phyloP scores from a whole-genome alignment of 1,140 invertebrate species.

The Grapholita molesta region DNA sequence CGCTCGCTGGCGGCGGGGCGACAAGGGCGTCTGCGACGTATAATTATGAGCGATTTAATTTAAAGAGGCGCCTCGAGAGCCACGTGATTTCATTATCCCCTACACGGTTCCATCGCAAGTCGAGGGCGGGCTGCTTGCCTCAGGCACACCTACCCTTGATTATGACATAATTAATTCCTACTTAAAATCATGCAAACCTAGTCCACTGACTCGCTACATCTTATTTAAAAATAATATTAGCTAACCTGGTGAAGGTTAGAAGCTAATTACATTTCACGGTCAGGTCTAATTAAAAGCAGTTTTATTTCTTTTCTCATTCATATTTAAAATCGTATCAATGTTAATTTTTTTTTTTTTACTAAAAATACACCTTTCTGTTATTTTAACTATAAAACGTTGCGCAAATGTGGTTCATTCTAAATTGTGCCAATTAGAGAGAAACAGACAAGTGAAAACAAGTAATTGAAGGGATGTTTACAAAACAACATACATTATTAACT shows the following conservation, averaged over 20 bases:
- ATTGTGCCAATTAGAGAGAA: too few relatives aligned
- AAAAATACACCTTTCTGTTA: too few relatives aligned
- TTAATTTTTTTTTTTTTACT: too few relatives aligned
- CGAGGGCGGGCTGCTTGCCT: not conserved
- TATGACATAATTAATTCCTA: not conserved
- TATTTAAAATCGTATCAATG: too few relatives aligned
- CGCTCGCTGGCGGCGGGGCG: not conserved
- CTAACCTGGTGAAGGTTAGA: not conserved
- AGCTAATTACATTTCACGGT: not conserved
- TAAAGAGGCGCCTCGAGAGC: conserved; percentile 46
- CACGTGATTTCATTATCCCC: conserved; percentile 62
- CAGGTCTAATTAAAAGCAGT: not conserved
- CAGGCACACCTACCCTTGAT: conserved; percentile 1
- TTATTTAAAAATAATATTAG: not conserved
- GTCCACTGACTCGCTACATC: not conserved
- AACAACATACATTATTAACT: too few relatives aligned
- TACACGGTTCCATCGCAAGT: conserved; percentile 38
- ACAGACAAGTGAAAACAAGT: too few relatives aligned
- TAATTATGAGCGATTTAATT: conserved; percentile 63
- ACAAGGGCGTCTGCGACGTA: conserved; percentile 33
- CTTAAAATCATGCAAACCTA: conserved; percentile 5
- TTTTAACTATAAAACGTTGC: too few relatives aligned
- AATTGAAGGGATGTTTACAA: too few relatives aligned
- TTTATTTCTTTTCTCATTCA: too few relatives aligned
- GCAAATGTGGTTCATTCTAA: too few relatives aligned